These are phyloP conservation scores for Arctia plantaginis DNA, from an alignment of 2,888 invertebrate genomes.

Conservation along the genomic window DNA sequence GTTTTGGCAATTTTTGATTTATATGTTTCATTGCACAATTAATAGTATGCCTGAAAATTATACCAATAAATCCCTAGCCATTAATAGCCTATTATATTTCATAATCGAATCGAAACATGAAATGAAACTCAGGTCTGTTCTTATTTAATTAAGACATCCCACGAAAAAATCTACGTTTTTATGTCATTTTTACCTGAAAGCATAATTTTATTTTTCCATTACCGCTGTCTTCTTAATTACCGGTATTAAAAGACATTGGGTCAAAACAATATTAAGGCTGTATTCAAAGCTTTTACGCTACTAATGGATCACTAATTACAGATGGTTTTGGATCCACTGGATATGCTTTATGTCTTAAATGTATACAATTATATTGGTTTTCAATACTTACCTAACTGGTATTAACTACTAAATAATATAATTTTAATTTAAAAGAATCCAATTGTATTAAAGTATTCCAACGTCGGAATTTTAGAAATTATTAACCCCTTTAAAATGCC, in stretches of 20 bases:
- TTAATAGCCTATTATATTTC: not conserved
- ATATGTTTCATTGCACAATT: not conserved
- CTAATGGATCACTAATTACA: constrained; percentile 60
- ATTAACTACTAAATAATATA: not conserved
- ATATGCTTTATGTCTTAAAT: constrained; percentile 29
- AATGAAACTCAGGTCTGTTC: constrained; percentile 9
- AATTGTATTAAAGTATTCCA: constrained; percentile 31
- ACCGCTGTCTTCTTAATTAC: constrained; percentile 65
- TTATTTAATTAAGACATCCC: constrained; percentile 35
- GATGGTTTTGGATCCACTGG: constrained; percentile 20
- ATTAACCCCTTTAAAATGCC: constrained; percentile 36
- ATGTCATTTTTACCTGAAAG: constrained; percentile 55
- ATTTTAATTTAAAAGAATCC: constrained; percentile 14
- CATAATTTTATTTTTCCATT: constrained; percentile 68
- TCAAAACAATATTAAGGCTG: constrained; percentile 50
- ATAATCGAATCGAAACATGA: not conserved
- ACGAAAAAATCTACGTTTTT: constrained; percentile 42
- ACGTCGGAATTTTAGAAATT: constrained; percentile 41
- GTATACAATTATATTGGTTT: constrained; percentile 15
- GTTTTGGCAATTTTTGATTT: too few relatives aligned
- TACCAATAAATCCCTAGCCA: not conserved
- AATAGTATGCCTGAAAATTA: not conserved
- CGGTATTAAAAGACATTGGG: constrained; percentile 61
- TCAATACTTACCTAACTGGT: not conserved
- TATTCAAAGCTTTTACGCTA: constrained; percentile 49